Percentiles rank a stretch among this genome's conserved stretches.
These are phyloP conservation scores for Ptycholaimellus sp. DNA, from an alignment of 2,888 invertebrate genomes.

Conservation along the genomic window DNA sequence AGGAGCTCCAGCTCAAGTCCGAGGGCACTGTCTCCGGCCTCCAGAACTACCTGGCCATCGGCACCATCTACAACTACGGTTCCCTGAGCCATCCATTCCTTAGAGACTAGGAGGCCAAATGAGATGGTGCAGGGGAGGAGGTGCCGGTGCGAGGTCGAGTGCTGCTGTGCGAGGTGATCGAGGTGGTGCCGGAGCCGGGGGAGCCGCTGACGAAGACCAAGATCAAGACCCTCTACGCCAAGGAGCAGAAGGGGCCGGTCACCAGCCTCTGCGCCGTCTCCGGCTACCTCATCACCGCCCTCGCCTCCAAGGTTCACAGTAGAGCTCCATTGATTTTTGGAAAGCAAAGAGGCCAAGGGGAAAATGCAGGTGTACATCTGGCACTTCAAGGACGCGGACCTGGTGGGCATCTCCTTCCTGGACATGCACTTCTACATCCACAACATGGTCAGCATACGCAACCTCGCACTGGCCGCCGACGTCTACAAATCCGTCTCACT, in stretches of 20 bases:
- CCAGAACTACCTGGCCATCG: constrained; percentile 76
- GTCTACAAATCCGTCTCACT: constrained; percentile 80
- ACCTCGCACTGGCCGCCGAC: constrained; percentile 78
- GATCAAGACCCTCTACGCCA: constrained; percentile 77
- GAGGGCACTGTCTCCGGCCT: constrained; percentile 70
- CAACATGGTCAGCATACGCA: constrained; percentile 68
- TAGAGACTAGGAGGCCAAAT: background rate
- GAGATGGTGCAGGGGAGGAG: no score
- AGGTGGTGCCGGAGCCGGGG: constrained; percentile 74
- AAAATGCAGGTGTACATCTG: constrained; percentile 67
- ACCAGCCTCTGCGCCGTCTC: constrained; percentile 78
- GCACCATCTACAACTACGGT: constrained; percentile 89
- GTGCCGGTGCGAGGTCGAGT: constrained; percentile 21
- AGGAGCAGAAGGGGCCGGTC: constrained; percentile 96
- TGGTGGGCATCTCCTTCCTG: constrained; percentile 91
- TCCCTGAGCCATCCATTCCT: background rate
- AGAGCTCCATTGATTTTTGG: no score
- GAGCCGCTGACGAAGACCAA: constrained; percentile 89
- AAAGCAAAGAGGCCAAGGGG: no score
- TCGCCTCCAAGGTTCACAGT: constrained; percentile 93
- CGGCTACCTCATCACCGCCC: constrained; percentile 79
- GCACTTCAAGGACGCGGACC: constrained; percentile 83
- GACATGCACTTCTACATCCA: constrained; percentile 96
- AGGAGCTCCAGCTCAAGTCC: constrained; percentile 24
- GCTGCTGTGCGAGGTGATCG: constrained; percentile 20